These are phyloP conservation scores for Netelia virgata DNA, from an alignment of 2,888 invertebrate genomes.

Conservation along the genomic window DNA sequence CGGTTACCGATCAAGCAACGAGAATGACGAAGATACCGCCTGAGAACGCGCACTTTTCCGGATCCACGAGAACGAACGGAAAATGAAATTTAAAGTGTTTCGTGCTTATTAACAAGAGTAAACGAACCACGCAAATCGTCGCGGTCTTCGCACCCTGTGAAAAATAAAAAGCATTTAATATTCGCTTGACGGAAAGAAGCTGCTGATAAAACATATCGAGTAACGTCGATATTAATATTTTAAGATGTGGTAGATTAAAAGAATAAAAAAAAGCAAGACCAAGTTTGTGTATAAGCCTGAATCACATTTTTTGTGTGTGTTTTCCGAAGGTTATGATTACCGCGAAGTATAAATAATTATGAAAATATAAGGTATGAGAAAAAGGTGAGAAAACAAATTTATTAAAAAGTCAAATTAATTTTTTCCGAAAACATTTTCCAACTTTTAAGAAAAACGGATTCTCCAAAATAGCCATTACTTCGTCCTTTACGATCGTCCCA, in stretches of 20 bases:
- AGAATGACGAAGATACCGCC: conserved; percentile 74
- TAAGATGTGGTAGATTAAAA: conserved; percentile 10
- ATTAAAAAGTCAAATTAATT: not conserved
- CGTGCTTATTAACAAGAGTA: not conserved
- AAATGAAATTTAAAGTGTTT: not conserved
- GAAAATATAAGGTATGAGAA: conserved; percentile 37
- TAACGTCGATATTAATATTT: conserved; percentile 40
- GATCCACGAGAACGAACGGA: not conserved
- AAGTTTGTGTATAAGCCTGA: conserved; percentile 40
- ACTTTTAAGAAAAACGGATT: no score
- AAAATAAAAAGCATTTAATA: conserved; percentile 41
- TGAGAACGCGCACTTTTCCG: conserved; percentile 49
- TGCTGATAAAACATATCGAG: conserved; percentile 18
- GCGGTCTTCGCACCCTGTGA: not conserved
- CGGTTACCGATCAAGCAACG: conserved; percentile 72
- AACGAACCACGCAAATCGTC: not conserved
- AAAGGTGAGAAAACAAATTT: not conserved
- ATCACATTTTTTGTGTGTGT: conserved; percentile 41
- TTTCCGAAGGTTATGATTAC: conserved; percentile 18
- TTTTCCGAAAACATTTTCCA: no score
- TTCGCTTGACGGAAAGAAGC: not conserved
- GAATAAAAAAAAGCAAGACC: conserved; percentile 5
- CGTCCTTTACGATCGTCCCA: no score
- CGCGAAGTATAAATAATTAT: conserved; percentile 44
- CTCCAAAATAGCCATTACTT: no score